These are phyloP conservation scores for Drosophila setifemur DNA, from an alignment of 1,140 invertebrate species.

Conservation along the genomic window DNA sequence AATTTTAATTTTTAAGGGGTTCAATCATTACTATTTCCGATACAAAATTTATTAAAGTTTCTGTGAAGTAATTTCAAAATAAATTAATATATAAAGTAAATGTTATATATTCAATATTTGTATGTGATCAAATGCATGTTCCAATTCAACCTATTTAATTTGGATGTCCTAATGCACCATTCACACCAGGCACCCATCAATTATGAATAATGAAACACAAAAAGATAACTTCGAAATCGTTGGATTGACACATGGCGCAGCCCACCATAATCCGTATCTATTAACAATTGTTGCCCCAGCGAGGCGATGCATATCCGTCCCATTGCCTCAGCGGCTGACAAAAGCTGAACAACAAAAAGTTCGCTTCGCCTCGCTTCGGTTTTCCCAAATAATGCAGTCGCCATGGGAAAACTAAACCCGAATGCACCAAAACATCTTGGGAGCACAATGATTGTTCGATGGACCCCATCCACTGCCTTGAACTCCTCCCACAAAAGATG, in stretches of 20 bases:
- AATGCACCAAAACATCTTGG: conserved; percentile 18
- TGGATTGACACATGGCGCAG: conserved; percentile 23
- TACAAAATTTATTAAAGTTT: too few species aligned
- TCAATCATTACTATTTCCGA: too few species aligned
- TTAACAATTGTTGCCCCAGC: conserved; percentile 35
- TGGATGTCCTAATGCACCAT: neutral
- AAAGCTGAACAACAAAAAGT: conserved; percentile 16
- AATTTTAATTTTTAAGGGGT: too few species aligned
- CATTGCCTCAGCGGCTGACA: conserved; percentile 27
- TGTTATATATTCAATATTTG: too few species aligned
- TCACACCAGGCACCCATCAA: neutral
- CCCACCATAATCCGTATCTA: conserved; percentile 36
- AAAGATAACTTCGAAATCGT: conserved; percentile 26
- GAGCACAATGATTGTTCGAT: conserved; percentile 25
- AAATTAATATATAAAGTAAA: too few species aligned
- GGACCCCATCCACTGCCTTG: conserved; percentile 26
- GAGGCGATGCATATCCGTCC: conserved; percentile 32
- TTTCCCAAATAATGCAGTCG: conserved; percentile 32
- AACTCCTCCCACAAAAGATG: conserved; percentile 32
- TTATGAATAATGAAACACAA: conserved; percentile 9
- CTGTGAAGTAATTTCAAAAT: too few species aligned
- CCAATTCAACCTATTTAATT: neutral
- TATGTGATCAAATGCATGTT: too few species aligned
- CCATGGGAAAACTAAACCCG: conserved; percentile 34
- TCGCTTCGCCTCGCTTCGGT: conserved; percentile 15